A percentile compares a stretch with the other conserved stretches of the same genome.
Conservation (phyloP, 2,888 invertebrate genomes). For the Globia sparganii region DNA sequence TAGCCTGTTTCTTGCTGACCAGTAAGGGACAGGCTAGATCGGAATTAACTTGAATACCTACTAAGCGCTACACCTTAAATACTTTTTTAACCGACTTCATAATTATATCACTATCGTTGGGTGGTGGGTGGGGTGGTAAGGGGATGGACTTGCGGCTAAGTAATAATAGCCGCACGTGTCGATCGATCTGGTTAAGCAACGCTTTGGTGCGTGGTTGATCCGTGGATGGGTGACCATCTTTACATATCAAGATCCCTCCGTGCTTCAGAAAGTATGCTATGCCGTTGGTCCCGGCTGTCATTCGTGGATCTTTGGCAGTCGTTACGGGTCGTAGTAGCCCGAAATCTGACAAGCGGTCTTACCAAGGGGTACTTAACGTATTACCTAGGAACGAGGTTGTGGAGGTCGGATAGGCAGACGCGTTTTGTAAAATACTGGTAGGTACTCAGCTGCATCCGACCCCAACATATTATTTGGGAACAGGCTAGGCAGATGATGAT, state of each 20-base stretch:
- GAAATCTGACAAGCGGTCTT: not conserved
- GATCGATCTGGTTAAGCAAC: not conserved
- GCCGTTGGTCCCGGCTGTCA: not conserved
- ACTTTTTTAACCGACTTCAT: no score
- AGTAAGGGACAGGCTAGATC: not conserved
- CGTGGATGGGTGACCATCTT: not conserved
- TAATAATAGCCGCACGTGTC: not conserved
- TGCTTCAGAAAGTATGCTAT: not conserved
- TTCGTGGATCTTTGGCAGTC: not conserved
- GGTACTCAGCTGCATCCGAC: not conserved
- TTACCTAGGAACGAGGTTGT: not conserved
- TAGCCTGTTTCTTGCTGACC: no score
- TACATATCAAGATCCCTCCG: not conserved
- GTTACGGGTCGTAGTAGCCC: not conserved
- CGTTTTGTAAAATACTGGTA: not conserved
- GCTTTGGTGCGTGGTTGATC: not conserved
- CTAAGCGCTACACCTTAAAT: not conserved
- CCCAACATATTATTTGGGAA: not conserved
- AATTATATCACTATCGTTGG: not conserved
- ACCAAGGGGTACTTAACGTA: not conserved
- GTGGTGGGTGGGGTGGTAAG: not conserved
- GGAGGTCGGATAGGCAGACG: not conserved
- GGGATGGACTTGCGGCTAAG: not conserved
- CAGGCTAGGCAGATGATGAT: not conserved
- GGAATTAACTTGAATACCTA: not conserved